Evolutionary conservation across 1,140 invertebrate species (phyloP), one percentile per base, ranked within the genome.

Genomic region (Drosophila funebris): DNA sequence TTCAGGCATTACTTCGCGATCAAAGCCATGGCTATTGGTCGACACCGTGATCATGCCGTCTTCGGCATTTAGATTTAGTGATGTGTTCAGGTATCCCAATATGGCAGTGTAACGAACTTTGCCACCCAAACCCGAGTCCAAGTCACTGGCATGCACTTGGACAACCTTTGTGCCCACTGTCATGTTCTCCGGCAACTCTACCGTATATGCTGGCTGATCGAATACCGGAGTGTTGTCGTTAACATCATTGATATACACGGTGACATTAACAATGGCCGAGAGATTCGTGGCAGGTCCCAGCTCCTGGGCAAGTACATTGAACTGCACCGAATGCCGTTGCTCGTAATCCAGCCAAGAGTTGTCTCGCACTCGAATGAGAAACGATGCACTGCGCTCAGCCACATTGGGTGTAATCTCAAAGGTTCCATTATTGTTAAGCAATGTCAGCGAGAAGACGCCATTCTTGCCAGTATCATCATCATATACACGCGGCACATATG

Each of bases 171-270:
- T 96, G 9, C 96, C 96, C 13, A 94, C 93, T 11, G 95, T 95
- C 16, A 95, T 94, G 88, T 98, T 97, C 92, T 98, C 97, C 0
- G 94, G 94, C 20, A 97, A 78, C 24, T 95, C 94, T 0, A 95
- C 95, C 41, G 94, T 93, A 83, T 98, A 99, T 0, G 93, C 92
- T 11, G 94, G 85, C 70, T 95, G 93, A 6, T 94, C 92, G 90
- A 99, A 99, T 50, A 95, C 93, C 0, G 98, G 98, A 3, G 94
- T 92, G 92, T 98, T 98, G 85, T 99, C 98, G 87, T 99, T 99
- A 2, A 96, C 93, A 91, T 99, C 98, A 61, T 95, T 94, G 13
- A 99, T 92, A 80, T 96, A 95, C 1, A 98, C 95, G 0, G 94
- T 95, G 0, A 98, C 94, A 62, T 95, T 95, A 0, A 95, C 95